Evolutionary conservation across 2,797 vertebrate species (phyloP), one percentile per base, ranked within the genome.

Genomic region (Cyclopterus lumpus): DNA sequence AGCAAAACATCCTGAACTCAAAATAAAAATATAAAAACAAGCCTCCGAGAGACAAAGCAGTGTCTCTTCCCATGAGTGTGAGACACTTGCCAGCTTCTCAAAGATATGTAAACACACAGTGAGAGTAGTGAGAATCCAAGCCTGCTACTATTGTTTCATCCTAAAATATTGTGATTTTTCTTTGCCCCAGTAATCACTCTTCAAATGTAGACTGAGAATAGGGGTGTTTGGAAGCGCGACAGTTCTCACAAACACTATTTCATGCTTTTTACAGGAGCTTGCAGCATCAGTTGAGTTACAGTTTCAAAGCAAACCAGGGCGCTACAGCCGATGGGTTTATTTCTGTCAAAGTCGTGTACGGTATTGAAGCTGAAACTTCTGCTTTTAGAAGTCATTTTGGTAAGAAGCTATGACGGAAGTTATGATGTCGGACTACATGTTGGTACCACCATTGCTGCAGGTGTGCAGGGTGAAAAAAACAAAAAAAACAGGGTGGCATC

Each of bases 261-360:
- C 61, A 67, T 48, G 30, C 51, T 80, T 68, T 68, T 77, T 73
- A 51, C 59, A 62, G 26, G 77, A 67, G 75, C 28, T 38, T 75
- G 78, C 74, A 76, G 77, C 68, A 73, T 84, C 38, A 40, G 65
- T 55, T 5, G 1, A 44, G 36, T 77, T 60, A 51, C 9, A 42
- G 72, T 79, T 86, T 70, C 70, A 81, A 67, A 79, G 60, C 53
- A 67, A 80, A 81, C 76, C 42, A 22, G n/a, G 0, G 64, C 51
- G 73, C 64, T 62, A 66, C 16, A 60, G 57, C 24, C 49, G 63
- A 73, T 38, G 66, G 8, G 30, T 26, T 57, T 67, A 64, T 72
- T 61, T 65, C 2, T 48, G 51, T 75, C 58, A 67, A 57, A 62
- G 68, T 71, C 42, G 40, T 61, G 57, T 10, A 26, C 30, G 49